Evolutionary conservation across 2,113 vertebrate genomes (phyloP), one percentile per base, ranked within the genome.

Genomic region (Neolamprologus caudopunctatus): DNA sequence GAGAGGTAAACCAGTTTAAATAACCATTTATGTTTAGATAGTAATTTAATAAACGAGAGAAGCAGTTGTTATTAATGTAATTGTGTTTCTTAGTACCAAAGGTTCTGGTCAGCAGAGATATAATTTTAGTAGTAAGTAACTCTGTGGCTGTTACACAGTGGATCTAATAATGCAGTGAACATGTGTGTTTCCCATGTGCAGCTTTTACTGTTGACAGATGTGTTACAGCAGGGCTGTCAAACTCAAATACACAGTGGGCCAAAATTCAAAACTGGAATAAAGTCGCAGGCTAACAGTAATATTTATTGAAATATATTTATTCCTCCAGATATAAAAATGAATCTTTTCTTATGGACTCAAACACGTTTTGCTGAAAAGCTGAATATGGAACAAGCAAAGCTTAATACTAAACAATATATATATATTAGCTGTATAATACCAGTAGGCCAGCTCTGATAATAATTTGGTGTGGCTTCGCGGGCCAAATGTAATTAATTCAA

Each of bases 271-370:
- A 54, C 51, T 54, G n/a, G 51, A 54, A 54, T 1, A 54, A 54
- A 4, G 51, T 54, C 3, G n/a, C 0, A 0, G 3, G n/a, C n/a
- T 53, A 21, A 53, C 9, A 0, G 0, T 2, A 53, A 53, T 21
- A 11, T 53, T 53, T 53, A 53, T 53, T 21, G 19, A 4, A 21
- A 53, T 24, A 24, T 24, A 24, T 24, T 24, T 24, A 53, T 2
- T 47, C 45, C 45, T 47, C 45, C 16, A 47, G 45, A 47, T 47
- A 4, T 17, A 47, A 47, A 1, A 47, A 47, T 47, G 1, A 47
- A 17, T 47, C 7, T 47, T 17, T 47, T 17, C 45, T 47, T 47
- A 47, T 47, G 2, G 0, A 47, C 40, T 2, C 0, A 40, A 40
- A 40, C 40, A 40, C 0, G 1, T 47, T 47, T 16, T 8, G 14